A percentile compares a stretch with the other conserved stretches of the same genome.
These are phyloP conservation scores for Schlechtendalia chinensis DNA, from an alignment of 1,140 invertebrate genomes.

Conservation along the genomic window DNA sequence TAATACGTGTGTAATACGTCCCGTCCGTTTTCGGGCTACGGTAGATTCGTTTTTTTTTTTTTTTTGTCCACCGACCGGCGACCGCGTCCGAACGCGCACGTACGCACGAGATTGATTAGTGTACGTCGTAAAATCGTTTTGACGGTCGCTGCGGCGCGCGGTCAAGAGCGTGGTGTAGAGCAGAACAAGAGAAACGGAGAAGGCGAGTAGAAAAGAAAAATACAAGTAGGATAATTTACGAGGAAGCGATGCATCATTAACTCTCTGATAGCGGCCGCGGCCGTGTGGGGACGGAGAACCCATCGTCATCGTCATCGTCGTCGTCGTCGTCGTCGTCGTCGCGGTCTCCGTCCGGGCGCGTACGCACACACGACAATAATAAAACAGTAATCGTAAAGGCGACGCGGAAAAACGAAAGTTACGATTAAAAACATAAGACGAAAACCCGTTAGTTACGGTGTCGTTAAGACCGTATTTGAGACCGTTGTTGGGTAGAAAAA, in stretches of 20 bases:
- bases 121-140: conserved; percentile 40
- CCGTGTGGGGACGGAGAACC: neutral
- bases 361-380: neutral
- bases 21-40: neutral
- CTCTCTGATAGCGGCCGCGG: conserved; percentile 9
- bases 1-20: neutral
- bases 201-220: neutral
- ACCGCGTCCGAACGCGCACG: conserved; percentile 29
- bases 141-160: conserved; percentile 11
- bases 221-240: conserved; percentile 44
- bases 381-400: neutral
- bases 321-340: neutral
- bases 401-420: conserved; percentile 4
- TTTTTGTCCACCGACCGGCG: neutral
- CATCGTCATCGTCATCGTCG: neutral
- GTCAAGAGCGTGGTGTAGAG: too few species aligned
- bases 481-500: too few species aligned
- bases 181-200: neutral
- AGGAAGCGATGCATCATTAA: conserved; percentile 49
- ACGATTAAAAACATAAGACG: neutral
- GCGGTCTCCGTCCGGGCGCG: neutral
- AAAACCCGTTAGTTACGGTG: too few species aligned
- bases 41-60: neutral
- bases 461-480: too few species aligned
- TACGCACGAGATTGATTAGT: conserved; percentile 40